Percentiles rank a stretch among this genome's conserved stretches.
Evolutionary conservation across 2,113 vertebrate genomes (phyloP).

Genomic region (Jaculus jaculus): DNA sequence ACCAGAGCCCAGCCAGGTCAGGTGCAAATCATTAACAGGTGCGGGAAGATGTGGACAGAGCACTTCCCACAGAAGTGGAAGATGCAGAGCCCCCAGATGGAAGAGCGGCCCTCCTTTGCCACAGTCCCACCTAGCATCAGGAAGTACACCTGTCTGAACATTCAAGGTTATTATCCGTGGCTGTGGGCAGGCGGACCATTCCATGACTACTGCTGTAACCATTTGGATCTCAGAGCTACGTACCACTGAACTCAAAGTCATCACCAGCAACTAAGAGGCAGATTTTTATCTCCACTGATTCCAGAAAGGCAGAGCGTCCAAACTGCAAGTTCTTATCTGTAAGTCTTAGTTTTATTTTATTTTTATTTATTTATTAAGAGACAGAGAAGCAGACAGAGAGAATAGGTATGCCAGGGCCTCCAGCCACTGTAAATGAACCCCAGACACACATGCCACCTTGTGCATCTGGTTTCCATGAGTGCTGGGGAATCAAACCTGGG

Average conservation of each 20-base stretch:
- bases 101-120: neutral
- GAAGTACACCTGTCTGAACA: neutral
- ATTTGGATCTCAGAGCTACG: neutral
- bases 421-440: too few species aligned
- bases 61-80: neutral
- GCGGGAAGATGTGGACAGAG: neutral
- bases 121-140: neutral
- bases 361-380: neutral
- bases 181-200: neutral
- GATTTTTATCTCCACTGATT: neutral
- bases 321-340: too few species aligned
- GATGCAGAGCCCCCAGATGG: accelerated
- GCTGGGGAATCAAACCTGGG: too few species aligned
- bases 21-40: too few species aligned
- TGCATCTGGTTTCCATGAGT: too few species aligned
- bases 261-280: neutral
- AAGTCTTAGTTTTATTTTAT: neutral
- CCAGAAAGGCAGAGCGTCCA: neutral
- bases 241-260: neutral
- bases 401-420: too few species aligned
- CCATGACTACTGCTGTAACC: neutral
- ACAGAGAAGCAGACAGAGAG: too few species aligned
- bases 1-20: neutral
- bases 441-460: too few species aligned
- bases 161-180: neutral